Evolutionary conservation across 2,113 vertebrate species (phyloP), one percentile per base, ranked within the genome.

Genomic region (Glareola pratincola): DNA sequence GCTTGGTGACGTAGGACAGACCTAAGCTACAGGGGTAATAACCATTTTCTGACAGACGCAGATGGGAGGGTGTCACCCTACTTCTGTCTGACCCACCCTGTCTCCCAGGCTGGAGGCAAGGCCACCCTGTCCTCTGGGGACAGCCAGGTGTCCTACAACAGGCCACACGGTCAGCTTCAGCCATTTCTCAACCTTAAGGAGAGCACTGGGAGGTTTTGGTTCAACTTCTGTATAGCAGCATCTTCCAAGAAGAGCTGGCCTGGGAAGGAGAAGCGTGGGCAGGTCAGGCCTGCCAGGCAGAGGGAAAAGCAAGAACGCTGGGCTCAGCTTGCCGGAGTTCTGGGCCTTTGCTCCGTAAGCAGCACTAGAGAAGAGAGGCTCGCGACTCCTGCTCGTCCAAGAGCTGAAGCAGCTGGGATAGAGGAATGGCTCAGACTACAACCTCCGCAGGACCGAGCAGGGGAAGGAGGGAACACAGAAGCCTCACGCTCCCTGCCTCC

Each of bases 391-490:
- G 85, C 86, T 81, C 30, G 51, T 53, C 67, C 76, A 36, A 36
- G 23, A 80, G 90, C 79, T 59, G 74, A 88, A 91, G 85, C 90
- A 76, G 85, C 93, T 60, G 69, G 50, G 87, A 62, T 45, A 78
- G 74, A 80, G 68, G 68, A 92, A 94, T 23, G 95, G 79, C 91
- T 96, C 94, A 82, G 78, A 85, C 80, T 83, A 94, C 36, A 80
- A 57, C 68, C 86, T 39, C 29, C 15, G 48, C n/a, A 60, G 54
- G 68, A 66, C 32, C 6, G 23, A 66, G 77, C n/a, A 80, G 64
- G n/a, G 29, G 37, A 59, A 56, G 20, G 57, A 85, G 62, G 69
- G 41, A 51, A 57, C 56, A 47, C n/a, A 45, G 29, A 77, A 29
- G 27, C 36, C 45, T 86, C n/a, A 14, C 0, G 0, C 39, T 84